These are phyloP conservation scores for Chanos chanos DNA, from an alignment of 2,797 vertebrate genomes.

Conservation along the genomic window DNA sequence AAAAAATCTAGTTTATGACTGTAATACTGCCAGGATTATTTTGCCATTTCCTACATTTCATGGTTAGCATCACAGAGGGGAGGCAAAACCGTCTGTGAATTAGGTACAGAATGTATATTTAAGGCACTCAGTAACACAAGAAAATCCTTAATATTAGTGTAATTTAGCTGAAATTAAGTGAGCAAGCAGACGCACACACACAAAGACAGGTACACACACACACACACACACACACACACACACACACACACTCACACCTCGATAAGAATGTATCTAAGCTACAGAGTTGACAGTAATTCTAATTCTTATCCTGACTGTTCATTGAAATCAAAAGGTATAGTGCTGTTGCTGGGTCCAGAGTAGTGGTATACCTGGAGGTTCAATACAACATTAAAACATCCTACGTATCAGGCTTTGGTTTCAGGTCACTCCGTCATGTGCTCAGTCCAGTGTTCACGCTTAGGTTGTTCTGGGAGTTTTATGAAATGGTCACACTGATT, in stretches of 20 bases:
- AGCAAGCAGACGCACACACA: slow-evolving; percentile 39
- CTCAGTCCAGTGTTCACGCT: no score
- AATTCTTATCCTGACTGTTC: slow-evolving; percentile 66
- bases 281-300: slow-evolving; percentile 67
- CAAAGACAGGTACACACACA: neutral
- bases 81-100: slow-evolving; percentile 51
- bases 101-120: slow-evolving; percentile 52
- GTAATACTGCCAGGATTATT: slow-evolving; percentile 56
- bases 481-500: no score
- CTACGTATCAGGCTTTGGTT: slow-evolving; percentile 72
- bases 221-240: slow-evolving; percentile 33
- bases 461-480: no score
- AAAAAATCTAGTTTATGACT: slow-evolving; percentile 42
- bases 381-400: slow-evolving; percentile 67
- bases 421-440: slow-evolving; percentile 56
- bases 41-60: slow-evolving; percentile 43
- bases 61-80: slow-evolving; percentile 48
- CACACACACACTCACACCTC: slow-evolving; percentile 35
- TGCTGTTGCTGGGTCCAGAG: slow-evolving; percentile 82
- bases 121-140: slow-evolving; percentile 75
- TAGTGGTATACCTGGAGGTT: slow-evolving; percentile 71
- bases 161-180: slow-evolving; percentile 53
- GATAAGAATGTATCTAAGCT: slow-evolving; percentile 62
- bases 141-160: slow-evolving; percentile 48
- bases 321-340: slow-evolving; percentile 76